Base-by-base conservation (phyloP, 2,797 vertebrate genomes). In the Pteropus rufus region DNA sequence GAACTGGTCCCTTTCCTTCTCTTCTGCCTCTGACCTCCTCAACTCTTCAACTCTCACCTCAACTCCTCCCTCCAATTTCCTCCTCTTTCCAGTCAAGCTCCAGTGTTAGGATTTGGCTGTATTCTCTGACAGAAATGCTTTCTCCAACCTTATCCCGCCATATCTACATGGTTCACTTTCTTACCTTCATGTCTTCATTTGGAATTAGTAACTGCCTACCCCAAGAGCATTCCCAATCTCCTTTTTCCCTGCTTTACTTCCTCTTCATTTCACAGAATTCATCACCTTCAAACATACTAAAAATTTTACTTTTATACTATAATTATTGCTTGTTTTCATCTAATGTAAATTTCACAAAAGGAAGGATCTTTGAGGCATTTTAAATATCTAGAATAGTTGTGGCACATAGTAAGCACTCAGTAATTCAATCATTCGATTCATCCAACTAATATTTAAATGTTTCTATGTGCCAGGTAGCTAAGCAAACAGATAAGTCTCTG, bases 311-410 rank as follows among this genome's bases (percentile, higher is more conserved):
- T 93, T 76, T 44, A 65, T 75, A 39, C 36, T n/a, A 60, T 39
- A 69, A 60, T 39, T 52, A 77, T 15, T 56, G 1, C 56, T 76
- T 31, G 23, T 81, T 67, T 80, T 56, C 46, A 52, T 65, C 34
- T 62, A 88, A 85, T 39, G 7, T 69, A 56, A 77, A 19, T 41
- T 88, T 3, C 5, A 76, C 52, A 52, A 88, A 73, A 54, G 9
- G 29, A 65, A 92, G 23, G 76, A 88, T 52, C 10, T 60, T 56
- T 65, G 26, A 67, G n/a, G 18, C 16, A 39, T n/a, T 31, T 10
- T 29, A 94, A 87, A 7, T 73, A 64, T 90, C 52, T 94, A 65
- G 26, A 95, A 90, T 67, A 77, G 54, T 69, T 79, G 93, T 91
- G 77, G 26, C 52, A 79, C 10, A 41, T 3, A 58, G 10, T 36